Conservation (phyloP, 2,888 invertebrate species). For the Apoderus coryli region DNA sequence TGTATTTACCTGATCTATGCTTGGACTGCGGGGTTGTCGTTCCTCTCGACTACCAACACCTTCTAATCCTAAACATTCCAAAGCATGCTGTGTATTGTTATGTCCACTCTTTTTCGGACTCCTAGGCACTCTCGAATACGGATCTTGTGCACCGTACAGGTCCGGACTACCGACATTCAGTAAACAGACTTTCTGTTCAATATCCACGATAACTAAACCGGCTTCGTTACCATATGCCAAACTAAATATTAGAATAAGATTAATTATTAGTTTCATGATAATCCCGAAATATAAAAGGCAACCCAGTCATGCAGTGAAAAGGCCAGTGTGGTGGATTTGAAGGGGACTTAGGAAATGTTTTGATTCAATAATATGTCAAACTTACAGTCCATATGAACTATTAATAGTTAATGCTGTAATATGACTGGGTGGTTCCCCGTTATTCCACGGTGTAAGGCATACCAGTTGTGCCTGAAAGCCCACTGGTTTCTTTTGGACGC, state of each 20-base stretch:
- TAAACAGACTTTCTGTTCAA: constrained; percentile 78
- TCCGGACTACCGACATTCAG: constrained; percentile 81
- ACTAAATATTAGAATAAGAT: constrained; percentile 36
- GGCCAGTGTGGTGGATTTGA: no score
- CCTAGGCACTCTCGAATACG: constrained; percentile 52
- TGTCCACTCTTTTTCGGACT: constrained; percentile 31
- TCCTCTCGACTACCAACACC: constrained; percentile 27
- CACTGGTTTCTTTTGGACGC: constrained; percentile 72
- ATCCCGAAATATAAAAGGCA: no score
- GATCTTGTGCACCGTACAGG: constrained; percentile 79
- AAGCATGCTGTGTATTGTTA: constrained; percentile 31
- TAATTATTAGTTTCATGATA: no score
- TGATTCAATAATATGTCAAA: constrained; percentile 23
- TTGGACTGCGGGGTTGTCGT: constrained; percentile 62
- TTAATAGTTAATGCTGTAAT: constrained; percentile 86
- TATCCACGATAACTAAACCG: constrained; percentile 89
- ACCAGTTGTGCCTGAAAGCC: constrained; percentile 96
- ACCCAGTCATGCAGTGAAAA: no score
- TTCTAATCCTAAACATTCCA: no score
- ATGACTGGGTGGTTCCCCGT: constrained; percentile 65
- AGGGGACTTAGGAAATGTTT: background rate
- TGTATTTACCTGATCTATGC: constrained; percentile 75
- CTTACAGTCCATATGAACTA: constrained; percentile 95
- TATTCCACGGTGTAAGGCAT: constrained; percentile 75
- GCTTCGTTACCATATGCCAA: constrained; percentile 96